phyloP scores from a whole-genome alignment of 1,140 invertebrate genomes.

The Drosophila parabipectinata region DNA sequence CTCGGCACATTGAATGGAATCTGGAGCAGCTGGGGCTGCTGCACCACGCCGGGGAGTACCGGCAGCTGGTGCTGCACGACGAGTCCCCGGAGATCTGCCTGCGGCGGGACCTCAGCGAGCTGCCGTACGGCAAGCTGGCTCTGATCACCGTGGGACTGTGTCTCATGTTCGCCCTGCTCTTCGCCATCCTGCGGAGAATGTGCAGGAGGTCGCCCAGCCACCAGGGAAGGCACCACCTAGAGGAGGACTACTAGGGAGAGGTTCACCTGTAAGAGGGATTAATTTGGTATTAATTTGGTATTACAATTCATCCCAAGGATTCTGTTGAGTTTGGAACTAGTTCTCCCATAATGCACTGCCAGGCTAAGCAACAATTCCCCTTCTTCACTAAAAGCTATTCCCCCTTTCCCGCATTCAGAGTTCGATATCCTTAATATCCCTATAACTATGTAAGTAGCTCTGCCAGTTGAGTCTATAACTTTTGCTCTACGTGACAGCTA shows the following conservation, averaged over 20 bases:
- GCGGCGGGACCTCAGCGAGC: slow-evolving; percentile 70
- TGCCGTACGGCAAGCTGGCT: slow-evolving; percentile 85
- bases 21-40: slow-evolving; percentile 85
- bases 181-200: slow-evolving; percentile 84
- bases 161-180: slow-evolving; percentile 83
- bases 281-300: neutral
- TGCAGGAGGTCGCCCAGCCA: slow-evolving; percentile 68
- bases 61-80: slow-evolving; percentile 85
- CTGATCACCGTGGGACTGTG: slow-evolving; percentile 85
- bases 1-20: slow-evolving; percentile 85
- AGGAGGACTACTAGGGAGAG: slow-evolving; percentile 63
- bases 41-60: slow-evolving; percentile 83
- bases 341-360: slow-evolving; percentile 15
- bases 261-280: neutral
- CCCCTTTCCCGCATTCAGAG: neutral
- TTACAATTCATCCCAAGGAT: neutral
- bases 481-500: slow-evolving; percentile 59
- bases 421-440: slow-evolving; percentile 5
- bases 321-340: neutral
- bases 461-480: slow-evolving; percentile 52
- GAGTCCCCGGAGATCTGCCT: slow-evolving; percentile 88
- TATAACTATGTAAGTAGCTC: slow-evolving; percentile 65
- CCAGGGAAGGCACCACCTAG: slow-evolving; percentile 54
- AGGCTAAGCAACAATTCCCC: neutral
- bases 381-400: neutral